These are phyloP conservation scores for Pogonomyrmex californicus DNA, from an alignment of 1,140 invertebrate genomes.

Conservation along the genomic window DNA sequence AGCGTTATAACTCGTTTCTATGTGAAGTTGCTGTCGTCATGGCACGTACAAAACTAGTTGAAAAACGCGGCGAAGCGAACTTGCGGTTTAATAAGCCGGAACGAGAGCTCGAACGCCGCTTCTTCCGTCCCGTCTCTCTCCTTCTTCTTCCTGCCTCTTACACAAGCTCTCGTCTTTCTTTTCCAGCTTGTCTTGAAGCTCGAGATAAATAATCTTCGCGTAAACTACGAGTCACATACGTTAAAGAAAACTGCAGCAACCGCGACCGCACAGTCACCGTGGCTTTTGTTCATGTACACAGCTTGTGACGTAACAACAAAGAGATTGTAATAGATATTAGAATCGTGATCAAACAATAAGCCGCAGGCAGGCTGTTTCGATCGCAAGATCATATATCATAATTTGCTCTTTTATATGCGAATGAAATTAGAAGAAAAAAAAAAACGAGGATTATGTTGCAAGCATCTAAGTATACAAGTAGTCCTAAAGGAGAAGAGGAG, in stretches of 20 bases:
- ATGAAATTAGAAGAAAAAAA: not conserved
- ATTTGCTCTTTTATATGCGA: not conserved
- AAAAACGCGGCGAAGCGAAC: constrained; percentile 74
- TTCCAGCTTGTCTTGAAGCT: constrained; percentile 12
- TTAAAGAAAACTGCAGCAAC: not conserved
- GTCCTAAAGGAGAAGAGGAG: not conserved
- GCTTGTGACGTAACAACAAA: not conserved
- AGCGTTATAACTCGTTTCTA: constrained; percentile 63
- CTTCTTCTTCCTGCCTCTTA: constrained; percentile 20
- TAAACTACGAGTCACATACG: constrained; percentile 43
- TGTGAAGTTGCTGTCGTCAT: constrained; percentile 55
- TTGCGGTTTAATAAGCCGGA: constrained; percentile 81
- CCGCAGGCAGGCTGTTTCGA: not conserved
- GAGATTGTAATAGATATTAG: not conserved
- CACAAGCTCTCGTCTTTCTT: constrained; percentile 21
- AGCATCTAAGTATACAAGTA: not conserved
- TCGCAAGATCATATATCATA: not conserved
- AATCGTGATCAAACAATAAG: not conserved
- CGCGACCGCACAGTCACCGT: not conserved
- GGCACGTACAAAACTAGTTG: constrained; percentile 67
- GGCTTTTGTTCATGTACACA: not conserved
- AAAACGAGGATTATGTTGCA: not conserved
- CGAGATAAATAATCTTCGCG: constrained; percentile 20
- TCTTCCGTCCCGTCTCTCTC: not conserved
- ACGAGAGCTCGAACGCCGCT: constrained; percentile 61